phyloP scores from a whole-genome alignment of 2,888 invertebrate genomes.

The Volucella inanis region DNA sequence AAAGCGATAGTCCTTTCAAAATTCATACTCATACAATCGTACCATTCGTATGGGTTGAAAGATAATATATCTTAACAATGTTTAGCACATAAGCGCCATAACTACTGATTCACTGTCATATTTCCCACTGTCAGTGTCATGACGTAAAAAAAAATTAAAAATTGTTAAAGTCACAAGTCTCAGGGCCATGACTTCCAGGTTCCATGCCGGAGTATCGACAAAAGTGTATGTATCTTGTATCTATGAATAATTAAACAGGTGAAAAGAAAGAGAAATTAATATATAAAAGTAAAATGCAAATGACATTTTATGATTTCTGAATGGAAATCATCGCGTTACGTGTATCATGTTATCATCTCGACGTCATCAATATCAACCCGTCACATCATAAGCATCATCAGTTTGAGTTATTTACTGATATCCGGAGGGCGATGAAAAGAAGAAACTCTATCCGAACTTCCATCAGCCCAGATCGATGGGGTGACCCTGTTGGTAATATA shows the following conservation, averaged over 20 bases:
- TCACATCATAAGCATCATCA: slow-evolving; percentile 27
- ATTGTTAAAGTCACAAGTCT: neutral
- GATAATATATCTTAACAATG: neutral
- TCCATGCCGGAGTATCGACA: too few relatives aligned
- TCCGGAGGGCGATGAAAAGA: slow-evolving; percentile 1
- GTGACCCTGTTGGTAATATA: too few relatives aligned
- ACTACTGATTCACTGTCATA: slow-evolving; percentile 13
- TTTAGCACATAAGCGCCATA: slow-evolving; percentile 2
- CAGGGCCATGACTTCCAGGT: too few relatives aligned
- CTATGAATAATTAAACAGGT: slow-evolving; percentile 25
- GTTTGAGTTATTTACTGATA: neutral
- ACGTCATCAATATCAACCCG: slow-evolving; percentile 22
- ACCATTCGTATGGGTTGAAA: neutral
- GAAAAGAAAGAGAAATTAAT: slow-evolving; percentile 41
- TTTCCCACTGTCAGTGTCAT: slow-evolving; percentile 35
- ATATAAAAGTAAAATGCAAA: slow-evolving; percentile 38
- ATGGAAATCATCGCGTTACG: slow-evolving; percentile 45
- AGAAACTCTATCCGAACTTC: neutral
- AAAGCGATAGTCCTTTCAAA: slow-evolving; percentile 1
- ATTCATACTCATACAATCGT: too few relatives aligned
- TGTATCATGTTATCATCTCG: slow-evolving; percentile 13
- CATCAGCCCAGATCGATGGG: neutral
- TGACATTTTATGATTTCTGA: slow-evolving; percentile 53
- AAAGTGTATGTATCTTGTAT: neutral
- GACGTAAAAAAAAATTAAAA: neutral